A percentile compares a stretch with the other conserved stretches of the same genome.
These are phyloP conservation scores for Brachionus rubens DNA, from an alignment of 1,140 invertebrate species.

Conservation along the genomic window DNA sequence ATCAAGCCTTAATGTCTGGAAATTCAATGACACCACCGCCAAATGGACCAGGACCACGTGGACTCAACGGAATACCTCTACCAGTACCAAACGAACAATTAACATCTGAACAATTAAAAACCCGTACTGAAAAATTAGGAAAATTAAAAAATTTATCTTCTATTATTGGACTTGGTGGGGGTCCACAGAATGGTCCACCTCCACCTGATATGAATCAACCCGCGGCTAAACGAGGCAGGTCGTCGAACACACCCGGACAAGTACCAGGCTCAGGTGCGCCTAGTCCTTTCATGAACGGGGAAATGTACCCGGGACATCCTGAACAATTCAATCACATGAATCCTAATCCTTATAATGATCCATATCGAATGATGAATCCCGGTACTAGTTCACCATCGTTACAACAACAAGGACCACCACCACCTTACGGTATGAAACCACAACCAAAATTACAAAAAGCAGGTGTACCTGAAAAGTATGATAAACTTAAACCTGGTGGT, in stretches of 20 bases:
- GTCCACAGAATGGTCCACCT: background rate
- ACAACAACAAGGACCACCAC: conserved; percentile 30
- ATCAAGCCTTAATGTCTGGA: background rate
- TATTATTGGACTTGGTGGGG: conserved; percentile 4
- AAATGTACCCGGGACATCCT: background rate
- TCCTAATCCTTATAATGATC: background rate
- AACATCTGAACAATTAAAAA: conserved; percentile 88
- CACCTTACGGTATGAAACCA: conserved; percentile 34
- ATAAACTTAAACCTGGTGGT: background rate
- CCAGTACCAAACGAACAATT: conserved; percentile 63
- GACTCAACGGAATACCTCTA: background rate
- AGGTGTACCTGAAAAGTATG: conserved; percentile 36
- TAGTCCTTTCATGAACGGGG: background rate
- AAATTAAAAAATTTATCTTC: conserved; percentile 66
- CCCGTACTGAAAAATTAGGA: conserved; percentile 84
- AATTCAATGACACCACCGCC: background rate
- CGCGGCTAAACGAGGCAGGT: background rate
- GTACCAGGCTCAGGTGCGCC: background rate
- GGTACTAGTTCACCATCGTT: background rate
- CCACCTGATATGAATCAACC: background rate
- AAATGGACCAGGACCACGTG: background rate
- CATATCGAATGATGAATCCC: background rate
- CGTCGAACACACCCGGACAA: background rate
- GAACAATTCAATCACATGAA: background rate
- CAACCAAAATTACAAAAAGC: conserved; percentile 21